Percentiles rank a stretch among this genome's conserved stretches.
Conservation (phyloP, 2,797 vertebrate species). For the Falco naumanni region DNA sequence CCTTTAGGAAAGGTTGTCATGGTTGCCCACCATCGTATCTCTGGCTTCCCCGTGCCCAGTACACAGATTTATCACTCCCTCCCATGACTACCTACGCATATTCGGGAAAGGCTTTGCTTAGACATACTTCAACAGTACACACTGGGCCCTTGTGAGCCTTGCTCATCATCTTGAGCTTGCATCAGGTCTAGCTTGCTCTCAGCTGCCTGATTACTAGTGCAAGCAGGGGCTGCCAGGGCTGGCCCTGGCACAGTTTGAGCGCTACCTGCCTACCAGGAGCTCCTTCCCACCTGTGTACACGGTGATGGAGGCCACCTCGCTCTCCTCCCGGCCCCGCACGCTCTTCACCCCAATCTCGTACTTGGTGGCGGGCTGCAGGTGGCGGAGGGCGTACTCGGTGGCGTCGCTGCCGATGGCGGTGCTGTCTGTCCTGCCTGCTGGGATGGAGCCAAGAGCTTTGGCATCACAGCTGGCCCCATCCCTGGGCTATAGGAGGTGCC, state of each 20-base stretch:
- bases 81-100: neutral
- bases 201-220: neutral
- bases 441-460: constrained; percentile 30
- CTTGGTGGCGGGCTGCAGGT: constrained; percentile 90
- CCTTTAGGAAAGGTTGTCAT: neutral
- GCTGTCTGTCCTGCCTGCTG: constrained; percentile 88
- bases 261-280: constrained; percentile 38
- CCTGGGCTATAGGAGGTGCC: neutral
- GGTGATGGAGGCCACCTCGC: constrained; percentile 82
- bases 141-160: neutral
- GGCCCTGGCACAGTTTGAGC: neutral
- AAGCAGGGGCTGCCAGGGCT: neutral
- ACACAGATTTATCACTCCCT: neutral
- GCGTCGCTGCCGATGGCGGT: constrained; percentile 86
- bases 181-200: neutral
- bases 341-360: constrained; percentile 90
- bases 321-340: constrained; percentile 89
- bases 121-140: neutral
- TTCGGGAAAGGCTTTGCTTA: neutral
- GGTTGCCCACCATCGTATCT: neutral
- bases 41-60: neutral
- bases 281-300: constrained; percentile 83
- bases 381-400: constrained; percentile 85
- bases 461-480: neutral
- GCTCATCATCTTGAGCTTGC: neutral